Base-by-base conservation (phyloP, 23 tunicate genomes). In the Trididemnum clinides region DNA sequence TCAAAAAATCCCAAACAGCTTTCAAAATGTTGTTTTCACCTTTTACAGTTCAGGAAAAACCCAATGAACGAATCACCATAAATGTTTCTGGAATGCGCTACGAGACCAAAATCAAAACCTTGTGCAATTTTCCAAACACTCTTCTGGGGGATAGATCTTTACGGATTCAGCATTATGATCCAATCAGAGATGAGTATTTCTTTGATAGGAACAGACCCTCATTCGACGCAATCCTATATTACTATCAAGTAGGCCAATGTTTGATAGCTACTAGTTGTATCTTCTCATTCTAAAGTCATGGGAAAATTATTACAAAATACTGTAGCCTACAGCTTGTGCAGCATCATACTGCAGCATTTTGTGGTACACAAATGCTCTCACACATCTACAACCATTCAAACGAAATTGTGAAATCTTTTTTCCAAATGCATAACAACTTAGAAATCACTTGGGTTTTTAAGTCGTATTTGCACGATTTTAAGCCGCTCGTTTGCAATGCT, bases 191-290 rank as follows among this genome's bases (percentile, higher is more conserved):
- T 27, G 99, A 96, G 71, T 96, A 91, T 51, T 96, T 91, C 85
- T 96, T 96, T 64, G 93, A 96, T 44, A 73, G 99, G 37, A 91
- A 91, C 75, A 84, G 99, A 20, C 93, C 93, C 5, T 71, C 96
- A 29, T 96, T 96, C 73, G 99, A 91, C 69, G 99, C 99, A 25
- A 96, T 96, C 33, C 64, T 96, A 32, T 91, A 91, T 74, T 96
- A 87, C 51, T 96, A 96, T 62, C 99, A 96, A 88, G 98, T 94
- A 85, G 25, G 80, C 22, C 32, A 69, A n/a, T n/a, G n/a, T n/a
- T n/a, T 10, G n/a, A n/a, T n/a, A n/a, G n/a, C n/a, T n/a, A n/a
- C n/a, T n/a, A n/a, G n/a, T n/a, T n/a, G n/a, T n/a, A n/a, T n/a
- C n/a, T n/a, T n/a, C n/a, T n/a, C n/a, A n/a, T n/a, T n/a, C n/a